Percentiles rank a stretch among this genome's conserved stretches.
Conservation (phyloP, 2,888 invertebrate genomes). For the Dicycla oo region DNA sequence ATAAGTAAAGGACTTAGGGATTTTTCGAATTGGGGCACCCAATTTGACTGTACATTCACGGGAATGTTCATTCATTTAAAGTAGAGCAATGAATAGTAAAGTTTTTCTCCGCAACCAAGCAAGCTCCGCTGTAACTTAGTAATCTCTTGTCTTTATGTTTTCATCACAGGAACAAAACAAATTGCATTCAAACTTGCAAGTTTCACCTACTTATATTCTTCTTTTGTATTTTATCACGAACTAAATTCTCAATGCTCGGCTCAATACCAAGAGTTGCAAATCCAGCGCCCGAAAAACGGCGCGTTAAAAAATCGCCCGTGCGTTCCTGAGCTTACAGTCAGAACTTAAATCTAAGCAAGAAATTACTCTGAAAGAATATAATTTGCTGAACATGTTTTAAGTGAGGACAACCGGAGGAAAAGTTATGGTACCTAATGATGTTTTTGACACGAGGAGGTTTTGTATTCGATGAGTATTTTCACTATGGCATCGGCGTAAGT, state of each 20-base stretch:
- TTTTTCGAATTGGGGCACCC: too few relatives aligned
- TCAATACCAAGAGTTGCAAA: too few relatives aligned
- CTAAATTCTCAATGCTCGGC: too few relatives aligned
- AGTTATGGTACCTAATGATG: conserved; percentile 2
- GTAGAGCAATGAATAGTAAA: conserved; percentile 12
- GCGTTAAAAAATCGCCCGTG: too few relatives aligned
- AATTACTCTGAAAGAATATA: conserved; percentile 31
- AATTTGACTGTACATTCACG: too few relatives aligned
- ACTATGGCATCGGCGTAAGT: too few relatives aligned
- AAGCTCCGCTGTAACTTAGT: conserved; percentile 10
- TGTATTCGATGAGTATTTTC: neutral
- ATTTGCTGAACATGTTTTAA: conserved; percentile 33
- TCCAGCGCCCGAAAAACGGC: too few relatives aligned
- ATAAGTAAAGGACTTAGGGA: too few relatives aligned
- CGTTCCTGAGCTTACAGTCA: neutral
- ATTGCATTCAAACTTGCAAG: conserved; percentile 24
- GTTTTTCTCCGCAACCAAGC: conserved; percentile 2
- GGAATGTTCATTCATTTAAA: too few relatives aligned
- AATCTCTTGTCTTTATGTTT: conserved; percentile 29
- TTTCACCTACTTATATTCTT: conserved; percentile 18
- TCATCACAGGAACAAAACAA: conserved; percentile 31
- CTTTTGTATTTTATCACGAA: neutral
- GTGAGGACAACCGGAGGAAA: conserved; percentile 6
- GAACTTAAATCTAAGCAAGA: too few relatives aligned
- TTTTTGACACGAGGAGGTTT: conserved; percentile 2